These are phyloP conservation scores for Pluvialis apricaria DNA, from an alignment of 2,113 vertebrate species.

Conservation along the genomic window DNA sequence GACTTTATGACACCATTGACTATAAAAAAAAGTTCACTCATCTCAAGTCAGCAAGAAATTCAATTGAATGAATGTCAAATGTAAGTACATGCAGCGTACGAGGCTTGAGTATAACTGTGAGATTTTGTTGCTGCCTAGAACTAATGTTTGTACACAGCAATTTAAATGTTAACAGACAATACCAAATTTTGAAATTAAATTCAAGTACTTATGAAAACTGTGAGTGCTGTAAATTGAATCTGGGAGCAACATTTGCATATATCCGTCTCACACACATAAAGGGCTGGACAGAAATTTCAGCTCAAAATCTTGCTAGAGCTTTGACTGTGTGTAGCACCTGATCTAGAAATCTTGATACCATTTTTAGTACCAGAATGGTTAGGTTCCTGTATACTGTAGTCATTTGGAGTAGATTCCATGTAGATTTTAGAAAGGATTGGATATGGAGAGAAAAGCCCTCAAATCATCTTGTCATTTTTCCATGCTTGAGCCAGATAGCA, in stretches of 20 bases:
- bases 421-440: neutral
- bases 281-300: neutral
- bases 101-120: neutral
- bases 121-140: neutral
- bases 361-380: neutral
- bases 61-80: neutral
- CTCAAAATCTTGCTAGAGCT: neutral
- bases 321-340: neutral
- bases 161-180: neutral
- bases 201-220: neutral
- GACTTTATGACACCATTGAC: neutral
- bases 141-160: neutral
- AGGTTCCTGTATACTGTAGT: neutral
- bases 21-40: neutral
- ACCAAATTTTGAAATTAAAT: neutral
- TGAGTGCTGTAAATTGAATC: neutral
- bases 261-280: neutral
- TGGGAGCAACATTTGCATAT: neutral
- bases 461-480: neutral
- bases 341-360: neutral
- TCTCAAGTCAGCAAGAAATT: conserved; percentile 25
- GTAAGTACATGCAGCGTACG: neutral
- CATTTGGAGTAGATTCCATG: neutral
- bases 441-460: neutral
- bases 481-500: neutral